These are phyloP conservation scores for Sander vitreus DNA, from an alignment of 2,113 vertebrate species.

Conservation along the genomic window DNA sequence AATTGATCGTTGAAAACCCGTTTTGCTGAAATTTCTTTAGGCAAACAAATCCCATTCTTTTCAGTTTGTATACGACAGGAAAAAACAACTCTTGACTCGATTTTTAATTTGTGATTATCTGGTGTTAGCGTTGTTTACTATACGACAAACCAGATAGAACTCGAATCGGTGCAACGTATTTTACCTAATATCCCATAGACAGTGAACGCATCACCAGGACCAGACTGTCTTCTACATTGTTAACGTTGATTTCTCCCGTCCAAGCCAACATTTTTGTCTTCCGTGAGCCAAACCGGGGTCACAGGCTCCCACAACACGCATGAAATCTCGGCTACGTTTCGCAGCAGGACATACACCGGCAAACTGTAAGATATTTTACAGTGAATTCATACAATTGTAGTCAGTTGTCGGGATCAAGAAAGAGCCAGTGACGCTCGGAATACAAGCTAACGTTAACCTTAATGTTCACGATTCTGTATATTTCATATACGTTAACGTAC, in stretches of 20 bases:
- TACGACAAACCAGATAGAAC: fast-evolving
- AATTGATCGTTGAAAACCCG: fast-evolving
- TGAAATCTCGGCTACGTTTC: constrained; percentile 1
- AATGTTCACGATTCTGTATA: constrained; percentile 25
- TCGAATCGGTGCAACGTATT: fast-evolving
- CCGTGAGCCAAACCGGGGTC: constrained; percentile 55
- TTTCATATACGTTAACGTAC: not conserved
- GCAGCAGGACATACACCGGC: constrained; percentile 30
- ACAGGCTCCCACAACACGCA: constrained; percentile 29
- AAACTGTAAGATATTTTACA: constrained; percentile 40
- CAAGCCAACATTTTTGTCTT: constrained; percentile 60
- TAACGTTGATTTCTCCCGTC: constrained; percentile 67
- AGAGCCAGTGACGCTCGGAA: not conserved
- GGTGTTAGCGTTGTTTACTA: fast-evolving
- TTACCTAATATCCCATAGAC: not conserved
- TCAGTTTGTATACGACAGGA: fast-evolving
- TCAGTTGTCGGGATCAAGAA: not conserved
- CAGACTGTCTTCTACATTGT: constrained; percentile 70
- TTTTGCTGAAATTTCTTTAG: fast-evolving
- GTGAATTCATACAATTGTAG: not conserved
- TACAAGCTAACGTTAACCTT: constrained; percentile 41
- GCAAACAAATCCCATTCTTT: fast-evolving
- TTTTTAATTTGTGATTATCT: fast-evolving
- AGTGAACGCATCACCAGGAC: constrained; percentile 15
- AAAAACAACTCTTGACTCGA: too few species aligned